Conservation (phyloP, 2,888 invertebrate species). For the Hofmannophila pseudospretella region DNA sequence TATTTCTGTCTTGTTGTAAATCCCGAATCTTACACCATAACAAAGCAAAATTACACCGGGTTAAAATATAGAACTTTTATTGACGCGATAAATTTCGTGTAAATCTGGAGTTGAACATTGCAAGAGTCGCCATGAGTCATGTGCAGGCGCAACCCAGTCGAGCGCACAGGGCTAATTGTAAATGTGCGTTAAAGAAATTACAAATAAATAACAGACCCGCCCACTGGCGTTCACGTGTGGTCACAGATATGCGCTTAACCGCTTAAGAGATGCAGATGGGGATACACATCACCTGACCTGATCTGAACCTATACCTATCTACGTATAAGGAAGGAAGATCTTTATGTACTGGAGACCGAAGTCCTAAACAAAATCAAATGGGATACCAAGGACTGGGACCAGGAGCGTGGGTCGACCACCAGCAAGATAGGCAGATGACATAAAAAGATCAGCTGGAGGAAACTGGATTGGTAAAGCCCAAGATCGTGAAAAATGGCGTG, state of each 20-base stretch:
- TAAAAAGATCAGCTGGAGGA: no score
- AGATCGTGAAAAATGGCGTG: no score
- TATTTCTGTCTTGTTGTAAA: no score
- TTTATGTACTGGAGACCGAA: no score
- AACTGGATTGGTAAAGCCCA: no score
- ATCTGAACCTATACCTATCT: no score
- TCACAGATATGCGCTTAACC: constrained; percentile 15
- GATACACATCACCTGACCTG: not conserved
- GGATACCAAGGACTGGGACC: no score
- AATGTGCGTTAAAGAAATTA: constrained; percentile 25
- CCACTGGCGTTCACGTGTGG: constrained; percentile 45
- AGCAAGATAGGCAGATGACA: no score
- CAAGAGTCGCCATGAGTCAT: constrained; percentile 7
- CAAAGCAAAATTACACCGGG: not conserved
- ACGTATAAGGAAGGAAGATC: no score
- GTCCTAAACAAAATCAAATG: no score
- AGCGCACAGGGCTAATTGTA: constrained; percentile 25
- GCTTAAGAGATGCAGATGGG: not conserved
- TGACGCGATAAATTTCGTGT: constrained; percentile 10
- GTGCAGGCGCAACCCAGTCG: not conserved
- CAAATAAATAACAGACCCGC: constrained; percentile 40
- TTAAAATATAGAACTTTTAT: not conserved
- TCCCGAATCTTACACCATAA: no score
- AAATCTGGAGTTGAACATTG: constrained; percentile 3
- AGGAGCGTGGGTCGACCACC: no score